phyloP scores from a whole-genome alignment of 2,797 vertebrate species.

The Pangasius macronema region DNA sequence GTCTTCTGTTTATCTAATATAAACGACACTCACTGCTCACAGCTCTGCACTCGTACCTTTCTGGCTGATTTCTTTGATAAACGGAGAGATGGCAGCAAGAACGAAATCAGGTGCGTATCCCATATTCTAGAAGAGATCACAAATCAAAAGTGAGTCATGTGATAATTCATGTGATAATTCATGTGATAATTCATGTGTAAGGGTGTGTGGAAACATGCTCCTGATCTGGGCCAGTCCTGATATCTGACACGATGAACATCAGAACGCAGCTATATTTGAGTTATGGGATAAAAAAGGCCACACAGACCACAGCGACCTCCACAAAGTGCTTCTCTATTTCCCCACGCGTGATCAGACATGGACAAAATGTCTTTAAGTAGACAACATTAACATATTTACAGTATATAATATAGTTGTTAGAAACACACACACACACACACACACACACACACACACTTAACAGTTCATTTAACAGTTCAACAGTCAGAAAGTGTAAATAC shows the following conservation, averaged over 20 bases:
- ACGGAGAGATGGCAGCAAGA: conserved; percentile 76
- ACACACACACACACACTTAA: not conserved
- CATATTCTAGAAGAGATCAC: conserved; percentile 69
- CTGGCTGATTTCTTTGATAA: conserved; percentile 83
- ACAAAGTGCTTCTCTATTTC: too few relatives aligned
- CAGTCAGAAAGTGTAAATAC: conserved; percentile 52
- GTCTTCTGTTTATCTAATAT: not conserved
- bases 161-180: too few relatives aligned
- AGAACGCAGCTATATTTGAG: too few relatives aligned
- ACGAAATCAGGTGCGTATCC: conserved; percentile 86
- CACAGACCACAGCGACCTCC: too few relatives aligned
- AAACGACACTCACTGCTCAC: not conserved
- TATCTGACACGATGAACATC: not conserved
- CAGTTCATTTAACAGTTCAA: not conserved
- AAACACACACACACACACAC: not conserved
- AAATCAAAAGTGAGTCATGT: not conserved
- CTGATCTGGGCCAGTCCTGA: not conserved
- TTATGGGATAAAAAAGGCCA: too few relatives aligned
- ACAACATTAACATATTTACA: not conserved
- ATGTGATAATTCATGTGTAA: not conserved
- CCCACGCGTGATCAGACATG: not conserved
- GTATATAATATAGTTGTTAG: not conserved
- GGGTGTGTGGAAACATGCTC: not conserved
- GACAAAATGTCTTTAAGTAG: too few relatives aligned
- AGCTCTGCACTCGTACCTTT: conserved; percentile 71